These are phyloP conservation scores for Salvelinus fontinalis DNA, from an alignment of 2,113 vertebrate genomes.

Conservation along the genomic window DNA sequence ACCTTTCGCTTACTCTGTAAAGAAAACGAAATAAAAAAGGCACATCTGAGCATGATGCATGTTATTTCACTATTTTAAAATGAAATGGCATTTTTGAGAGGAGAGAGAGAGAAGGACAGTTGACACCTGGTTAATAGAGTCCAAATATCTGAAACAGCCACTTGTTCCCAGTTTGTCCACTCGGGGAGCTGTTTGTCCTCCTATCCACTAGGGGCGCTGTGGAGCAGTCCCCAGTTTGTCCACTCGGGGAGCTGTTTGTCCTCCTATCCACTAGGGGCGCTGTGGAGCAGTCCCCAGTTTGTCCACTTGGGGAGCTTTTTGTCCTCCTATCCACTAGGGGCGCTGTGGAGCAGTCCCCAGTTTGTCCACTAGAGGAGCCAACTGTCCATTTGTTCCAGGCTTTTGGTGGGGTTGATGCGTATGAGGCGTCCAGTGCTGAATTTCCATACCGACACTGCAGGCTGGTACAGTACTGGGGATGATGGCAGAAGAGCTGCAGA, in stretches of 20 bases:
- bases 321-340: too few species aligned
- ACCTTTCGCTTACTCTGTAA: conserved; percentile 72
- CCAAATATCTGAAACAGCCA: conserved; percentile 57
- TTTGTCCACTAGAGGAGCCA: too few species aligned
- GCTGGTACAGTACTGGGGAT: conserved; percentile 35
- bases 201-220: too few species aligned
- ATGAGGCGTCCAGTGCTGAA: conserved; percentile 49
- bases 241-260: too few species aligned
- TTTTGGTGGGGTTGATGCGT: conserved; percentile 30
- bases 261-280: too few species aligned
- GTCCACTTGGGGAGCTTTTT: too few species aligned
- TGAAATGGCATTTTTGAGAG: conserved; percentile 46
- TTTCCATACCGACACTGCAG: conserved; percentile 45
- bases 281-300: too few species aligned
- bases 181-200: too few species aligned
- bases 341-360: too few species aligned
- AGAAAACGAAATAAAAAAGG: conserved; percentile 90
- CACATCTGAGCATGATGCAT: conserved; percentile 86
- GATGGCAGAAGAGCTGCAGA: conserved; percentile 40
- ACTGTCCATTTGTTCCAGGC: conserved; percentile 31
- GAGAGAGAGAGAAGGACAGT: neutral
- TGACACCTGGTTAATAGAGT: conserved; percentile 23
- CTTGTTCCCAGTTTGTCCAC: neutral
- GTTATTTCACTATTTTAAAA: conserved; percentile 68
- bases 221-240: too few species aligned